These are phyloP conservation scores for Athalia rosae DNA, from an alignment of 2,888 invertebrate genomes.

Conservation along the genomic window DNA sequence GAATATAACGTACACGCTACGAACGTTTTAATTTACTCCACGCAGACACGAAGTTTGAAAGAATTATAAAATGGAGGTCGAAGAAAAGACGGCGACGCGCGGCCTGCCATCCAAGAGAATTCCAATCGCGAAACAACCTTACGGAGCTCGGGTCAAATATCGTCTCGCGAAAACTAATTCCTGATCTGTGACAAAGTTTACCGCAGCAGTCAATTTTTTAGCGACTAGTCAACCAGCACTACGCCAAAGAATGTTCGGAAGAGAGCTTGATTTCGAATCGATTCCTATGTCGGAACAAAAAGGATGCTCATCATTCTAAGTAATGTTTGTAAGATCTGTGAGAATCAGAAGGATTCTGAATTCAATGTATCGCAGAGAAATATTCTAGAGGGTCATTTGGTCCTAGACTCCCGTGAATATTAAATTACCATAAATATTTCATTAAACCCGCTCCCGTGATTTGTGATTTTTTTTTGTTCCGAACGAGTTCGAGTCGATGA, in stretches of 20 bases:
- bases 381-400: too few relatives aligned
- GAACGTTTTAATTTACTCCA: slow-evolving; percentile 23
- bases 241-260: slow-evolving; percentile 20
- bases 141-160: slow-evolving; percentile 19
- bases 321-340: not conserved
- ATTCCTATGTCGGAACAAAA: not conserved
- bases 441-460: too few relatives aligned
- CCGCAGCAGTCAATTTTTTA: slow-evolving; percentile 21
- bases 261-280: slow-evolving; percentile 11
- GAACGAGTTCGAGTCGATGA: not conserved
- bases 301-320: not conserved
- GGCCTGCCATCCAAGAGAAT: slow-evolving; percentile 46
- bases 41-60: not conserved
- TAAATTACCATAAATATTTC: too few relatives aligned
- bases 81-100: not conserved
- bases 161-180: not conserved
- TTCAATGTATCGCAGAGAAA: too few relatives aligned
- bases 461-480: not conserved
- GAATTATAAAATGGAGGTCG: too few relatives aligned
- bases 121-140: slow-evolving; percentile 46
- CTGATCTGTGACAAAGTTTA: too few relatives aligned
- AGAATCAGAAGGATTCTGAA: not conserved
- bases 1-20: not conserved
- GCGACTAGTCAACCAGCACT: slow-evolving; percentile 15
- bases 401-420: too few relatives aligned